Evolutionary conservation across 2,797 vertebrate genomes (phyloP).

Genomic region (Cossypha heuglini): DNA sequence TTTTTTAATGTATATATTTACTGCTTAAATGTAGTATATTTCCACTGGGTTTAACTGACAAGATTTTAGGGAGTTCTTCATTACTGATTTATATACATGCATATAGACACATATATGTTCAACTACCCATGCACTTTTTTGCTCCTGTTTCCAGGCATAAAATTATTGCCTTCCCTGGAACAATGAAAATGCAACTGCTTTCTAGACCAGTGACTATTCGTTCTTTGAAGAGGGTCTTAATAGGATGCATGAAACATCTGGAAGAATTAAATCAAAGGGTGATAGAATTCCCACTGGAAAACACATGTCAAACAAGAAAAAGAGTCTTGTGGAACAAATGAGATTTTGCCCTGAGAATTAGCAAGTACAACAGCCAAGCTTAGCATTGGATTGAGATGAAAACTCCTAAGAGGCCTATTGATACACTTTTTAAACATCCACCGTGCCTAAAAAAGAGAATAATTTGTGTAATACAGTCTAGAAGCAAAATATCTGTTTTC

Average conservation of each 20-base stretch:
- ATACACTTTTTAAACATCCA: background rate
- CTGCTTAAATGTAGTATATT: slow-evolving; percentile 49
- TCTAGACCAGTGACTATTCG: slow-evolving; percentile 31
- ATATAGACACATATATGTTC: slow-evolving; percentile 36
- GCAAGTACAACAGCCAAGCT: slow-evolving; percentile 46
- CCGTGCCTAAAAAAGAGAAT: background rate
- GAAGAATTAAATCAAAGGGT: slow-evolving; percentile 73
- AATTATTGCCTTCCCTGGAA: slow-evolving; percentile 51
- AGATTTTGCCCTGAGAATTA: slow-evolving; percentile 67
- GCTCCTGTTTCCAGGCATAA: slow-evolving; percentile 45
- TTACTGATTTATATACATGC: slow-evolving; percentile 57
- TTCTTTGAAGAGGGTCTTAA: slow-evolving; percentile 70
- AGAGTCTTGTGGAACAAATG: slow-evolving; percentile 65
- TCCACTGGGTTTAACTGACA: slow-evolving; percentile 41
- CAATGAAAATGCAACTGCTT: slow-evolving; percentile 57
- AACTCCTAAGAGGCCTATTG: slow-evolving; percentile 49
- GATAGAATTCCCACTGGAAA: slow-evolving; percentile 65
- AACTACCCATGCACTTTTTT: slow-evolving; percentile 36
- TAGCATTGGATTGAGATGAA: slow-evolving; percentile 46
- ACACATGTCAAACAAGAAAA: slow-evolving; percentile 67
- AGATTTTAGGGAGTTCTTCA: slow-evolving; percentile 52
- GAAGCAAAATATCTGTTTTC: slow-evolving; percentile 8
- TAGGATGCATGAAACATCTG: slow-evolving; percentile 71
- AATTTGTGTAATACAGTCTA: background rate
- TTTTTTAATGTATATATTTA: slow-evolving; percentile 56